These are phyloP conservation scores for Smutsia gigantea DNA, from an alignment of 2,797 vertebrate species.

Conservation along the genomic window DNA sequence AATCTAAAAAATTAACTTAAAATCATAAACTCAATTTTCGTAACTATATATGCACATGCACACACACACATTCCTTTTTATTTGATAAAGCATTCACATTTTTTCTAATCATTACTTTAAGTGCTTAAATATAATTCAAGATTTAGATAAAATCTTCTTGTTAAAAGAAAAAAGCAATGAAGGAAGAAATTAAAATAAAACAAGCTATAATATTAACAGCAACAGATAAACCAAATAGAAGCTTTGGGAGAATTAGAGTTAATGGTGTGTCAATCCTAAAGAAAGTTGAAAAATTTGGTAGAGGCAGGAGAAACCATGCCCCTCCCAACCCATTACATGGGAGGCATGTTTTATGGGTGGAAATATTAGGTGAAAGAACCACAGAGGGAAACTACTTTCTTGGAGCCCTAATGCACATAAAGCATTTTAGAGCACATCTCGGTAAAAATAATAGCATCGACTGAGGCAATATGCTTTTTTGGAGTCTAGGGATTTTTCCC, in stretches of 20 bases:
- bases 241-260: not conserved
- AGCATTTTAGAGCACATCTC: slow-evolving; percentile 17
- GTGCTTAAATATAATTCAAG: not conserved
- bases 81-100: not conserved
- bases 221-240: not conserved
- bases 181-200: not conserved
- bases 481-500: not conserved
- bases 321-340: not conserved
- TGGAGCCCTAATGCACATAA: slow-evolving; percentile 12
- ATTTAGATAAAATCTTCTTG: not conserved
- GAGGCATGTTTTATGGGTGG: not conserved
- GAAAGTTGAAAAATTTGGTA: not conserved
- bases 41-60: not conserved
- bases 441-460: slow-evolving; percentile 14
- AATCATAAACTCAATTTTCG: not conserved
- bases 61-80: slow-evolving; percentile 31
- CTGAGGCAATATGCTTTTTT: not conserved
- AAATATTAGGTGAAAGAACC: not conserved
- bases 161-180: not conserved
- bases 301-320: not conserved
- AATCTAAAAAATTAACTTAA: not conserved
- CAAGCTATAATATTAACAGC: not conserved
- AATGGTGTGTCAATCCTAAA: not conserved
- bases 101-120: not conserved
- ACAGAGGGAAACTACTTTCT: not conserved